Base-by-base conservation (phyloP, 2,888 invertebrate genomes). In the Hetaerina titia region DNA sequence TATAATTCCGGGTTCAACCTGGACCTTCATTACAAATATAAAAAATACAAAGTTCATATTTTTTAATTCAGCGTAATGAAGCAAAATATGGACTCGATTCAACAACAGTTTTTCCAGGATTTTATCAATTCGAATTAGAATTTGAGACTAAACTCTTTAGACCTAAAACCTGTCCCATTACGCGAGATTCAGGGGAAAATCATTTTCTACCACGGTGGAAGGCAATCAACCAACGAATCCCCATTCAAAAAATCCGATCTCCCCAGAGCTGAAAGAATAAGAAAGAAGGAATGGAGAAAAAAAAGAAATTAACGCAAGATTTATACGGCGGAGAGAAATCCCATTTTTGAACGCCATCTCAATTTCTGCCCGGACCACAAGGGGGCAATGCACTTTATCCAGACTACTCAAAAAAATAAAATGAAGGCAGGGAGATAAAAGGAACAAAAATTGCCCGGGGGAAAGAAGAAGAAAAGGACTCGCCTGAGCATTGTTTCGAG, bases 341-440 rank as follows among this genome's bases (percentile, higher is more conserved):
- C 81, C 81, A 81, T 81, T 81, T 81, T 81, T 6, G 81, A 81
- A 81, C 31, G 22, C 81, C 81, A 81, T 81, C 81, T 81, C 31
- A 81, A 81, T 81, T 81, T 81, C 81, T 81, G 22, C 31, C 31
- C 81, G 31, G 6, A 81, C 81, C 81, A 81, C 81, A 81, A 81
- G 81, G 81, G 81, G 81, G 81, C 81, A 81, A 81, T 81, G 81
- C 81, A 81, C 81, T 81, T 81, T 81, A 81, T 81, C 81, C 81
- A 81, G 81, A 81, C 81, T 31, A 31, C 81, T 74, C 25, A n/a
- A 31, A 81, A 81, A 81, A 81, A 81, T 8, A 11, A 31, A 81
- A 31, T 69, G 81, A 69, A 69, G 22, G 19, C 45, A 45, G 1
- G 19, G 22, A n/a, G 69, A 81, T 69, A 69, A 81, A 81, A 31